Evolutionary conservation across 2,888 invertebrate species (phyloP), one percentile per base, ranked within the genome.

Genomic region (Tinea pellionella): DNA sequence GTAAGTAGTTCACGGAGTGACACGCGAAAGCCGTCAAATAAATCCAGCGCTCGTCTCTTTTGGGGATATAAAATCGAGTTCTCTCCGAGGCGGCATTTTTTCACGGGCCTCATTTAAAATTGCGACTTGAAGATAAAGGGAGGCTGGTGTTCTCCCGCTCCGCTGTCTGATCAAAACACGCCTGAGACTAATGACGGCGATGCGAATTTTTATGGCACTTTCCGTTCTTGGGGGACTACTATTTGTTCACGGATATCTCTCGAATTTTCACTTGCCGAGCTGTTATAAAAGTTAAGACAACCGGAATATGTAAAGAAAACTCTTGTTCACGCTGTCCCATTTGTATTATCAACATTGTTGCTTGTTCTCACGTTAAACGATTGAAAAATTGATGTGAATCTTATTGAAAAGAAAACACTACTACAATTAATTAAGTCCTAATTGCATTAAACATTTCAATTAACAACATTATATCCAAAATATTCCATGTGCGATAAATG

Each of bases 171-270:
- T 62, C 84, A 81, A 84, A 83, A 84, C 82, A 80, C 84, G 81
- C 80, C 83, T 75, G 77, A 75, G 76, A 77, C 81, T 84, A 85
- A 84, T 82, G 82, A 81, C 76, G 73, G 73, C 75, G 73, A 67
- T 73, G 75, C 75, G 80, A 77, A 79, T 81, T 83, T 82, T 84
- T 80, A 83, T 77, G 73, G 79, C 73, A 75, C 73, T 77, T 77
- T 74, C 70, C 72, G 72, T 74, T 74, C 78, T 75, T 73, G 65
- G 67, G 79, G 77, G 75, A 72, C 73, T 74, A 75, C 74, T 77
- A 75, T 80, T 79, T 79, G 75, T 78, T 77, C 72, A 69, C 71
- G 72, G 74, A 74, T 75, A 73, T 72, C 75, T 72, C 72, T 73
- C 74, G 77, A 80, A 77, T 76, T 79, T 79, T 75, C 68, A 73